A percentile compares a stretch with the other conserved stretches of the same genome.
These are phyloP conservation scores for Eurois occulta DNA, from an alignment of 2,888 invertebrate species.

Conservation along the genomic window DNA sequence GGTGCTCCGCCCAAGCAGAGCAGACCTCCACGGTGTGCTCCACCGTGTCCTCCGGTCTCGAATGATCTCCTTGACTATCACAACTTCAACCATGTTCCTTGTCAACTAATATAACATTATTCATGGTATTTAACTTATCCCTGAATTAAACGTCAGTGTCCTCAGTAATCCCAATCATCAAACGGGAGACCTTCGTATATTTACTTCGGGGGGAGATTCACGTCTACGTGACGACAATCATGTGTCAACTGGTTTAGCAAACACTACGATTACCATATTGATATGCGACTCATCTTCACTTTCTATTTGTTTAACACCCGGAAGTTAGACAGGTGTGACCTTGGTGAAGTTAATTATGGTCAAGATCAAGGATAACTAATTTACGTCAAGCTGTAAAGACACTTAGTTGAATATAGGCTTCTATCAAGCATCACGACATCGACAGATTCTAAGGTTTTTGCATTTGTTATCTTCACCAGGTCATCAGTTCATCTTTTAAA, in stretches of 20 bases:
- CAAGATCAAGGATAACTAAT: background rate
- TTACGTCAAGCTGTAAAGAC: accelerated
- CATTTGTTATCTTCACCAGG: background rate
- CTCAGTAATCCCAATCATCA: background rate
- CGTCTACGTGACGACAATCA: slow-evolving; percentile 24
- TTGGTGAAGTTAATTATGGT: background rate
- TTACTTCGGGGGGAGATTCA: background rate
- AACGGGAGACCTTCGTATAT: background rate
- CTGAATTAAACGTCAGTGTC: background rate
- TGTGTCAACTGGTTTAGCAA: slow-evolving; percentile 10
- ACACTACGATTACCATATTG: slow-evolving; percentile 17
- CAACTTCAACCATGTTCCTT: too few relatives aligned
- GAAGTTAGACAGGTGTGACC: slow-evolving; percentile 35
- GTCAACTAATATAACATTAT: background rate
- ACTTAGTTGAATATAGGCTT: background rate
- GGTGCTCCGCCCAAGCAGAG: too few relatives aligned
- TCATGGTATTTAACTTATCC: background rate
- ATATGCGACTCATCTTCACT: slow-evolving; percentile 27
- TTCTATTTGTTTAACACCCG: slow-evolving; percentile 40
- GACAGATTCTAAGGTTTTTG: background rate
- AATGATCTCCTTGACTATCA: too few relatives aligned
- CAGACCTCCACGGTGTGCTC: too few relatives aligned
- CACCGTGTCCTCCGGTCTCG: too few relatives aligned
- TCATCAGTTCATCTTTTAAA: background rate
- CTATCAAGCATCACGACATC: background rate